Percentiles rank a stretch among this genome's conserved stretches.
These are phyloP conservation scores for Trogon surrucura DNA, from an alignment of 2,113 vertebrate genomes.

Conservation along the genomic window DNA sequence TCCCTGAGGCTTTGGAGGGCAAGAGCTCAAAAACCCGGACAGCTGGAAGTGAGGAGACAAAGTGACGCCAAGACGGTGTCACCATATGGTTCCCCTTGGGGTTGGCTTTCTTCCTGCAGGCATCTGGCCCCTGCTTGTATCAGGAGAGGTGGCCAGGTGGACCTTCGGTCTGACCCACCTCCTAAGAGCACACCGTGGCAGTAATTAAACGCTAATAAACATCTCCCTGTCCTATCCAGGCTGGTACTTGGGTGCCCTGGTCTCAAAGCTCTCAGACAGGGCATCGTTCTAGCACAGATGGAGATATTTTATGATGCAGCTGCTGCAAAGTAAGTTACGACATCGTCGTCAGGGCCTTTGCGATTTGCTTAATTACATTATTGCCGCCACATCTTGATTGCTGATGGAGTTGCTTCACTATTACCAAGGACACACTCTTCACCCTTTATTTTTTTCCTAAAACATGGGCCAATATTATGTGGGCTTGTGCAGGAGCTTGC, in stretches of 20 bases:
- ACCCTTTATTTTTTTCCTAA: background rate
- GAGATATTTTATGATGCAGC: background rate
- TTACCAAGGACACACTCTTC: background rate
- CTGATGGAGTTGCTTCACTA: background rate
- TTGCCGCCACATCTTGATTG: fast-evolving
- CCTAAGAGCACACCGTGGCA: fast-evolving
- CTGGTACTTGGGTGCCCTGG: background rate
- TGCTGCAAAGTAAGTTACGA: background rate
- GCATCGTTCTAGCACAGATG: background rate
- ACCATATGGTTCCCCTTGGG: background rate
- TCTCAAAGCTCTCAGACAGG: background rate
- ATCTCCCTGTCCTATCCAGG: background rate
- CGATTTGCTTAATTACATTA: background rate
- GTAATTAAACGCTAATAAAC: fast-evolving
- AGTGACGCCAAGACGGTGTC: background rate
- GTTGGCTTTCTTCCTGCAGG: background rate
- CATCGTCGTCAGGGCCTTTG: background rate
- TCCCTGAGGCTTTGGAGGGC: background rate
- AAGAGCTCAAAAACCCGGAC: background rate
- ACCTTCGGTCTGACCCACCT: background rate
- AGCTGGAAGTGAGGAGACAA: background rate
- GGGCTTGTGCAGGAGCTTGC: background rate
- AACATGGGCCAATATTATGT: background rate
- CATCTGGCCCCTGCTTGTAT: fast-evolving
- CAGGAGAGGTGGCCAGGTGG: background rate